Evolutionary conservation across 2,113 vertebrate species (phyloP).

Genomic region (Rhineura floridana): DNA sequence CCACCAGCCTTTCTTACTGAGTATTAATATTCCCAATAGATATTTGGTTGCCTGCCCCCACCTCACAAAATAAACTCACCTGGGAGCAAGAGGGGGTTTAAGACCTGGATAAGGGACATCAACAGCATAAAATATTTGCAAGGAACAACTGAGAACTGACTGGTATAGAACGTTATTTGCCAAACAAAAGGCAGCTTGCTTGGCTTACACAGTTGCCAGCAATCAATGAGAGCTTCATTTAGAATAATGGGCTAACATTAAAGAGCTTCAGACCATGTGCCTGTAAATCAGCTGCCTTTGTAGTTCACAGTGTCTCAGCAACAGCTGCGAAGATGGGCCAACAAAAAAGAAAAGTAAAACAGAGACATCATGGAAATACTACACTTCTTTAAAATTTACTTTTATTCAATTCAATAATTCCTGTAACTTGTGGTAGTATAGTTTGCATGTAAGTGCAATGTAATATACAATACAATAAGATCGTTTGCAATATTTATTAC

Average conservation of each 20-base stretch:
- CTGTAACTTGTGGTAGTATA: background rate
- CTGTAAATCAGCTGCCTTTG: background rate
- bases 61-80: too few relatives aligned
- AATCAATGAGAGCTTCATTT: background rate
- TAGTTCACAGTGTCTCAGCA: background rate
- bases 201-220: background rate
- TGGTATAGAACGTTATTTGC: too few relatives aligned
- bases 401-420: background rate
- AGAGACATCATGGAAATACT: background rate
- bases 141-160: background rate
- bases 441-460: background rate
- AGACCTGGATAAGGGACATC: too few relatives aligned
- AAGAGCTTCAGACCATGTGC: background rate
- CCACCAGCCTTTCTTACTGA: too few relatives aligned
- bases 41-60: too few relatives aligned
- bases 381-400: background rate
- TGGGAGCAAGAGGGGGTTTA: too few relatives aligned
- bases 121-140: background rate
- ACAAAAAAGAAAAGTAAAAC: background rate
- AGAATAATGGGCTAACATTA: background rate
- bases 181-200: background rate
- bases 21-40: too few relatives aligned
- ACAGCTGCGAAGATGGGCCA: background rate
- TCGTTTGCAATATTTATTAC: background rate
- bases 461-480: background rate